phyloP scores from a whole-genome alignment of 2,797 vertebrate species.

The Phalanger gymnotis region DNA sequence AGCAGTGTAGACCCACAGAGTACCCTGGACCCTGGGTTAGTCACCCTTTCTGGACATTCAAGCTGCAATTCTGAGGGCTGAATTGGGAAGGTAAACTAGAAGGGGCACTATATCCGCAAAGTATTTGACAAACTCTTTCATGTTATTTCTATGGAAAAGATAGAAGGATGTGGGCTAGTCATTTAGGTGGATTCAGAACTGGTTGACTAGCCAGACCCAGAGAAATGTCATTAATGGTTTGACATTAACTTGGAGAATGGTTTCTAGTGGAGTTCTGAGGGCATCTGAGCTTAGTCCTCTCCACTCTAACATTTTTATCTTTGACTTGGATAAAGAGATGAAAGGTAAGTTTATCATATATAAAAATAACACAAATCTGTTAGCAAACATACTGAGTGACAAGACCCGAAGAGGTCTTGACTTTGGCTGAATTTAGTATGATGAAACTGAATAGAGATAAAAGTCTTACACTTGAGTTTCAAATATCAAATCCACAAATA shows the following conservation, averaged over 20 bases:
- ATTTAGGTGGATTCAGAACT: neutral
- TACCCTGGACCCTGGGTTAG: neutral
- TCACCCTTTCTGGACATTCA: neutral
- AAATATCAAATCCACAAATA: neutral
- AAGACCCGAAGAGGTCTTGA: neutral
- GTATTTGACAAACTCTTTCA: neutral
- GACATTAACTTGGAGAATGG: neutral
- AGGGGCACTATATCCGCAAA: neutral
- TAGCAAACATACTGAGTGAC: neutral
- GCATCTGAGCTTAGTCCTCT: neutral
- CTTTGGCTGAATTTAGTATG: neutral
- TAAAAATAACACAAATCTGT: neutral
- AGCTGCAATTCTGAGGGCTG: neutral
- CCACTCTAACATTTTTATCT: neutral
- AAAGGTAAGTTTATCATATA: neutral
- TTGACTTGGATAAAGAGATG: neutral
- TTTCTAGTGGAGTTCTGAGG: neutral
- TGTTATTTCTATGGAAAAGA: neutral
- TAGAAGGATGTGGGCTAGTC: neutral
- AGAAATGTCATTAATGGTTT: neutral
- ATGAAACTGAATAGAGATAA: neutral
- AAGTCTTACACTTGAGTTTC: neutral
- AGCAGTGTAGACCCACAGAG: neutral
- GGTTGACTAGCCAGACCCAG: neutral
- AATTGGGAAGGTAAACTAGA: neutral